phyloP scores from a whole-genome alignment of 30 jellyfish, hydroid and myxozoan genomes.

The Aurelia sp. region DNA sequence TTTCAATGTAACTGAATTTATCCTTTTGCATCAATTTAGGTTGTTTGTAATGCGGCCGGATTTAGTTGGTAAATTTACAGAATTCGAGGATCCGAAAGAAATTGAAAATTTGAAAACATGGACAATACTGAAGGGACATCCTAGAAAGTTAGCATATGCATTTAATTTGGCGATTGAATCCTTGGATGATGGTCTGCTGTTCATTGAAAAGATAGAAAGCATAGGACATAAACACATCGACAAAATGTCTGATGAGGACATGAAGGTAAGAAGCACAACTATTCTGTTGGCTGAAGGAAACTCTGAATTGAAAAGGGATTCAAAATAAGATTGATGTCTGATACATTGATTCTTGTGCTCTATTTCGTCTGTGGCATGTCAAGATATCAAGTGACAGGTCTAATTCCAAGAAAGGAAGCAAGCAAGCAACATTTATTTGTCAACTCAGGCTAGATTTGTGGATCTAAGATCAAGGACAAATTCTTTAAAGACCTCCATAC shows the following conservation, averaged over 20 bases:
- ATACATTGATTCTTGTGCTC: no score
- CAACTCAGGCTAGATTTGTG: no score
- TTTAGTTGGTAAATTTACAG: constrained; percentile 35
- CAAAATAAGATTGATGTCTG: no score
- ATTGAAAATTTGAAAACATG: constrained; percentile 25
- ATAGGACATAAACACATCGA: constrained; percentile 39
- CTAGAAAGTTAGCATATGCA: constrained; percentile 44
- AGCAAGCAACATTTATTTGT: no score
- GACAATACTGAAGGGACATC: constrained; percentile 35
- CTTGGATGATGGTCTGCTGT: constrained; percentile 35
- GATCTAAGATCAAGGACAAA: no score
- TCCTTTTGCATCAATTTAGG: not conserved
- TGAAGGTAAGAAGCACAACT: constrained; percentile 38
- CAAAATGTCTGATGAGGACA: constrained; percentile 41
- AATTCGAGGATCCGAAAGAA: constrained; percentile 26
- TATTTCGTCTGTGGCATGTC: no score
- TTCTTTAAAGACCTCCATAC: no score
- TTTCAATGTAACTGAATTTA: no score
- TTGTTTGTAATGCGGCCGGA: constrained; percentile 37
- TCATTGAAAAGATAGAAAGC: constrained; percentile 60
- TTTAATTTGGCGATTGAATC: constrained; percentile 49
- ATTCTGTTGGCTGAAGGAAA: not conserved
- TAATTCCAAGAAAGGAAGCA: no score
- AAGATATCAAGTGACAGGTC: no score
- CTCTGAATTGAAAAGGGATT: no score